A percentile compares a stretch with the other conserved stretches of the same genome.
phyloP scores from a whole-genome alignment of 2,888 invertebrate species.

The Eretmocerus hayati region DNA sequence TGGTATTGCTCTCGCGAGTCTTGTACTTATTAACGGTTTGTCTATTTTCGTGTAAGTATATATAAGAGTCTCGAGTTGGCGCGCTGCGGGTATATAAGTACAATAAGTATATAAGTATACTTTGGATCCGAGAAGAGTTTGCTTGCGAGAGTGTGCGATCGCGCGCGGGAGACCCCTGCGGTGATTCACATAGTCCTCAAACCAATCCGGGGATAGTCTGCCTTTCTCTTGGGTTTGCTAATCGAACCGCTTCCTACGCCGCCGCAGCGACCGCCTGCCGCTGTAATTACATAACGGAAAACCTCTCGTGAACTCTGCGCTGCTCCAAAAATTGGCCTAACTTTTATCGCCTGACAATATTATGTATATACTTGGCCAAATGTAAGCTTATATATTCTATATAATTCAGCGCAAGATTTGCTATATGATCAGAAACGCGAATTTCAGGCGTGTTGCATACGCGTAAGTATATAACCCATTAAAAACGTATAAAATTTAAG shows the following conservation, averaged over 20 bases:
- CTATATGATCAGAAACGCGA: no score
- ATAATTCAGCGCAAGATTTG: no score
- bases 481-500: no score
- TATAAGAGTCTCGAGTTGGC: background rate
- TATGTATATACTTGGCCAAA: background rate
- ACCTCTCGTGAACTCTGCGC: constrained; percentile 22
- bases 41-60: constrained; percentile 17
- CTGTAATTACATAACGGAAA: constrained; percentile 25
- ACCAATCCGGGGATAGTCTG: constrained; percentile 41
- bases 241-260: constrained; percentile 47
- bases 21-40: constrained; percentile 19
- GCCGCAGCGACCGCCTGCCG: background rate
- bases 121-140: no score
- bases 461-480: no score
- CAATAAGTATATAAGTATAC: background rate
- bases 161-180: constrained; percentile 31
- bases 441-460: no score
- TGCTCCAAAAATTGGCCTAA: constrained; percentile 22
- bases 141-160: background rate
- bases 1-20: constrained; percentile 4
- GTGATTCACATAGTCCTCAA: constrained; percentile 44
- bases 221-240: constrained; percentile 47
- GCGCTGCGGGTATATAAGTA: background rate
- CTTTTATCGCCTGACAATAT: constrained; percentile 18
- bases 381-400: no score